Conservation (phyloP, 2,797 vertebrate species). For the Miichthys miiuy region DNA sequence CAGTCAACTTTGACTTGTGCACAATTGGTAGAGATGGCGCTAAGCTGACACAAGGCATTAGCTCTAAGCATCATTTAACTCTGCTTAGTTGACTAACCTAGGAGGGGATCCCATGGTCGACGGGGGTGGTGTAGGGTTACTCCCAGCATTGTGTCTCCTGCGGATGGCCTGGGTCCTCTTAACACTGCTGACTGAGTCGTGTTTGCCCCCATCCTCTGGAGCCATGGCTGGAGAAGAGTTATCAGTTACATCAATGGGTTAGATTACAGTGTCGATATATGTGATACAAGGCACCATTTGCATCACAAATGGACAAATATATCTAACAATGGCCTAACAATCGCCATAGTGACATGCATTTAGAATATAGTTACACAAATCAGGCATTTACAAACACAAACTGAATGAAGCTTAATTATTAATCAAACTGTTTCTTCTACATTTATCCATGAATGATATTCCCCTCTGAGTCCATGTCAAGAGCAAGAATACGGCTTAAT, state of each 20-base stretch:
- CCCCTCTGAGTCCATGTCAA: not conserved
- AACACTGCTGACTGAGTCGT: constrained; percentile 88
- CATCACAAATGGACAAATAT: not conserved
- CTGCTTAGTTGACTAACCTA: constrained; percentile 79
- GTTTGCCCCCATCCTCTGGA: constrained; percentile 86
- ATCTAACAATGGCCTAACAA: not conserved
- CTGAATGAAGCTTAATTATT: not conserved
- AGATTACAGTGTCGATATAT: constrained; percentile 40
- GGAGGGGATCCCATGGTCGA: constrained; percentile 94
- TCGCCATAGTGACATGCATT: not conserved
- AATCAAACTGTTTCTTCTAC: not conserved
- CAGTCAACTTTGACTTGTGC: not conserved
- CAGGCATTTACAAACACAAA: constrained; percentile 1
- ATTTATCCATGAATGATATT: not conserved
- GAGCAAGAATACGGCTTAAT: constrained; percentile 3
- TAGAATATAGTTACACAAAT: not conserved
- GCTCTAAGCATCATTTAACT: not conserved
- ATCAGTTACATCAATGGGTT: constrained; percentile 52
- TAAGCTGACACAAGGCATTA: not conserved
- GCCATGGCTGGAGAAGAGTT: constrained; percentile 74
- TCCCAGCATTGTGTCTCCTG: constrained; percentile 92
- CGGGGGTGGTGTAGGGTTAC: constrained; percentile 92
- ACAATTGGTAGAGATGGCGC: not conserved
- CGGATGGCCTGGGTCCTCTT: constrained; percentile 93
- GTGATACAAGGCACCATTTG: not conserved